phyloP scores from a whole-genome alignment of 2,113 vertebrate genomes.

The Solenodon paradoxus region DNA sequence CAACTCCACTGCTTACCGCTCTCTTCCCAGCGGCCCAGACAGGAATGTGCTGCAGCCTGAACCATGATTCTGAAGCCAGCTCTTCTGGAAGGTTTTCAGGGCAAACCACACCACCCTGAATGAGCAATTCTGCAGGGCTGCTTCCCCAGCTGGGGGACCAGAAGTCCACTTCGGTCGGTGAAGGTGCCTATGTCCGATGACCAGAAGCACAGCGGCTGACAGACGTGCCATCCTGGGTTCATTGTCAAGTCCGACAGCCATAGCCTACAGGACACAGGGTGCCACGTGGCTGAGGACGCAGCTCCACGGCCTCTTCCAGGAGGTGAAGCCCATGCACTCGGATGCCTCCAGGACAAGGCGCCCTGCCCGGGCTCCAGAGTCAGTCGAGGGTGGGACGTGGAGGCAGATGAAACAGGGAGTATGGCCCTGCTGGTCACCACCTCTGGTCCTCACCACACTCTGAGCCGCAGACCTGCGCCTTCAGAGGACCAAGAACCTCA shows the following conservation, averaged over 20 bases:
- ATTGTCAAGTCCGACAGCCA: neutral
- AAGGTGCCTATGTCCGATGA: no score
- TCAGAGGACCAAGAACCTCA: conserved; percentile 15
- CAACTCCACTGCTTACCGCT: accelerated
- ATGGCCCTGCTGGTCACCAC: neutral
- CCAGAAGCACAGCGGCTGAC: neutral
- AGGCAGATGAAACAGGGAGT: neutral
- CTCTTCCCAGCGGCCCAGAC: neutral
- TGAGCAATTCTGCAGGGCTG: accelerated
- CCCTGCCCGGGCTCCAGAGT: no score
- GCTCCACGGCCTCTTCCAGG: neutral
- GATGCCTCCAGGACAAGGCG: neutral
- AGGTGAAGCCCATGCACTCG: neutral
- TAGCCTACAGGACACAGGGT: neutral
- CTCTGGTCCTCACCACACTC: accelerated
- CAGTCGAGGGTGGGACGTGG: neutral
- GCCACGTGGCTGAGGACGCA: conserved; percentile 26
- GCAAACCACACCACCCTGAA: neutral
- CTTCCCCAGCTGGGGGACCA: neutral
- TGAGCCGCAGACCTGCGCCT: conserved; percentile 43
- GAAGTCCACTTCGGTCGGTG: no score
- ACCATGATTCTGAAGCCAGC: neutral
- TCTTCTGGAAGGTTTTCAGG: accelerated
- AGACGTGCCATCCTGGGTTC: neutral
- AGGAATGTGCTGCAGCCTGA: accelerated